Base-by-base conservation (phyloP, 2,113 vertebrate species). In the Microcebus murinus region DNA sequence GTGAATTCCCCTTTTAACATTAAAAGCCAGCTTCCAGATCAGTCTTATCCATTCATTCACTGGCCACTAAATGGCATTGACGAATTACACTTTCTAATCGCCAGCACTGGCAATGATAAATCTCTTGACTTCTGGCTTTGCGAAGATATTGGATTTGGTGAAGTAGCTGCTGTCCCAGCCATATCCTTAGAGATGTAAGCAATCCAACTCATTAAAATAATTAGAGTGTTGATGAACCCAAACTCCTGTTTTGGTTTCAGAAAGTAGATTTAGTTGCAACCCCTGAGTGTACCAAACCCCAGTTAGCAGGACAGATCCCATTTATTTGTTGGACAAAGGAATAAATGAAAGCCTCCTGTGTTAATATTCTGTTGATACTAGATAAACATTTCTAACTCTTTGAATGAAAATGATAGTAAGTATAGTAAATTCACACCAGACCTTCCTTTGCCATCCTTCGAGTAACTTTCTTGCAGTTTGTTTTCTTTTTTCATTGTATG, bases 21-120 rank as follows among this genome's bases (percentile, higher is more conserved):
- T 93, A 96, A 96, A 89, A 96, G 65, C 70, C 89, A 92, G 76
- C 84, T 87, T 91, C 89, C 52, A 90, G 80, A 74, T 91, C 94
- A 34, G 80, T 85, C 76, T 96, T 83, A 91, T 93, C 59, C 84
- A 84, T 96, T 94, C 79, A 68, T 89, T 96, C 74, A 50, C 83
- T 96, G 84, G 83, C 74, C 48, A 87, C 89, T 95, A 94, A 97
- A 93, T 96, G 93, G 52, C 98, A 95, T 42, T 97, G 97, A 97
- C 10, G 13, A 96, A 96, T 98, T 94, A 90, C 73, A 42, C 65
- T 93, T 96, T 81, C 79, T 97, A 87, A 96, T 96, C 61, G 7
- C 59, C 48, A 74, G 52, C 74, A 63, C 23, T 90, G 83, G 87
- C 97, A 81, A 68, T 84, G 91, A 96, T 95, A 95, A 98, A 96